These are phyloP conservation scores for Drosophila basisetae DNA, from an alignment of 2,888 invertebrate genomes.

Conservation along the genomic window DNA sequence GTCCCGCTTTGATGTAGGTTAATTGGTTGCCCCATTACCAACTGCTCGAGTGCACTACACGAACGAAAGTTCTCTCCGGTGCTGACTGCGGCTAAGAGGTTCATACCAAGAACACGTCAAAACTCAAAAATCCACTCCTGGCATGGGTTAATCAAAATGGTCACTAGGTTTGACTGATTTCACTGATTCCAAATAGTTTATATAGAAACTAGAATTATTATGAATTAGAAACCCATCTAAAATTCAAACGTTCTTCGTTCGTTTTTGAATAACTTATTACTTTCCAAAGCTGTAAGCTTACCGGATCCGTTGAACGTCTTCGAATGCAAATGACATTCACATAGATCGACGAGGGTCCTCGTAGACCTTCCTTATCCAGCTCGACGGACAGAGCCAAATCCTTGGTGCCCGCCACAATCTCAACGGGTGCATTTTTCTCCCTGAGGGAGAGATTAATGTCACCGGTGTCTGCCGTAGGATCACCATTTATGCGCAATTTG, in stretches of 20 bases:
- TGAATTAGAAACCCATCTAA: neutral
- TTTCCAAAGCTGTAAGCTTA: constrained; percentile 82
- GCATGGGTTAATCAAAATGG: constrained; percentile 50
- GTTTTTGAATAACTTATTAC: neutral
- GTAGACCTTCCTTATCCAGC: constrained; percentile 93
- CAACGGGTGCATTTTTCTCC: constrained; percentile 92
- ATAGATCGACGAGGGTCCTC: constrained; percentile 93
- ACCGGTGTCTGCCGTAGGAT: constrained; percentile 89
- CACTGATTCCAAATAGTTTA: neutral
- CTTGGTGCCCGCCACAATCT: constrained; percentile 91
- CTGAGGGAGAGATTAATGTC: constrained; percentile 92
- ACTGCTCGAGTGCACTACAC: constrained; percentile 43
- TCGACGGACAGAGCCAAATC: constrained; percentile 91
- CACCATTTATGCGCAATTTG: constrained; percentile 92
- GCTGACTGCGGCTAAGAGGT: constrained; percentile 57
- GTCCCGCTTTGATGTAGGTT: constrained; percentile 64
- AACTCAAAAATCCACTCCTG: constrained; percentile 4
- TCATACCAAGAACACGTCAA: constrained; percentile 30
- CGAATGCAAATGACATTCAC: constrained; percentile 94
- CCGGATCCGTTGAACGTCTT: constrained; percentile 91
- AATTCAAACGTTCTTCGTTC: neutral
- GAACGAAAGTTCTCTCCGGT: constrained; percentile 47
- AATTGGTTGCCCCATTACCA: constrained; percentile 69
- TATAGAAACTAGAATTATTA: neutral
- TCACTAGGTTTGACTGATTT: constrained; percentile 47